Evolutionary conservation across 2,113 vertebrate species (phyloP).

Genomic region (Corvus moneduloides): DNA sequence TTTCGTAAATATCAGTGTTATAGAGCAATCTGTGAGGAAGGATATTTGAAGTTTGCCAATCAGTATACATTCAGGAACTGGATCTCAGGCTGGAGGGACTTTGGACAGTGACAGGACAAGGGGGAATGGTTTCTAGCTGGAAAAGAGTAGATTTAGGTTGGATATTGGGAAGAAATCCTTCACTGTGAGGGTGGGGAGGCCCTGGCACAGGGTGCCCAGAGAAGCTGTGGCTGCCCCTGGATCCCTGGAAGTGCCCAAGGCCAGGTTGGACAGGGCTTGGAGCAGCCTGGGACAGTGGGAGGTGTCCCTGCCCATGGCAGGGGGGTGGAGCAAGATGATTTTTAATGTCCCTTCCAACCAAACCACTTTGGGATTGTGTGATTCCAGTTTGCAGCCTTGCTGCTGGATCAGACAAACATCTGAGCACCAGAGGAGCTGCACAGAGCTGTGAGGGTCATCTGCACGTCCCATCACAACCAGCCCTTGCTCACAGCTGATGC

Average conservation of each 20-base stretch:
- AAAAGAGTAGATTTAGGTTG: not conserved
- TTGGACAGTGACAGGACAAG: not conserved
- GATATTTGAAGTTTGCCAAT: not conserved
- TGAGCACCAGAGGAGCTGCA: not conserved
- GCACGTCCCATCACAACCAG: rapidly evolving
- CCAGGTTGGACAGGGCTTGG: rapidly evolving
- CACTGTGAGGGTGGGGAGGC: rapidly evolving
- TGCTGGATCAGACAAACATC: not conserved
- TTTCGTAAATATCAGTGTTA: not conserved
- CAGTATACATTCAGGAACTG: not conserved
- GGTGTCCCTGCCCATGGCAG: not conserved
- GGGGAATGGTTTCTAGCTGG: not conserved
- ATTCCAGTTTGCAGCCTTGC: not conserved
- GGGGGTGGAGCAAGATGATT: rapidly evolving
- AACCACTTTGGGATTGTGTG: not conserved
- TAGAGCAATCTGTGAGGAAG: not conserved
- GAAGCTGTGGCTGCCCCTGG: not conserved
- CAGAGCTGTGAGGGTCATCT: not conserved
- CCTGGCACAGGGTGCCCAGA: not conserved
- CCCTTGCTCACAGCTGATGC: rapidly evolving
- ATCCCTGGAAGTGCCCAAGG: not conserved
- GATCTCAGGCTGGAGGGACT: not conserved
- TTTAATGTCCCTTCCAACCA: not conserved
- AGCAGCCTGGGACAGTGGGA: rapidly evolving
- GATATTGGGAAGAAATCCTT: not conserved